Conservation (phyloP, 2,797 vertebrate species). For the Gorsachius magnificus region DNA sequence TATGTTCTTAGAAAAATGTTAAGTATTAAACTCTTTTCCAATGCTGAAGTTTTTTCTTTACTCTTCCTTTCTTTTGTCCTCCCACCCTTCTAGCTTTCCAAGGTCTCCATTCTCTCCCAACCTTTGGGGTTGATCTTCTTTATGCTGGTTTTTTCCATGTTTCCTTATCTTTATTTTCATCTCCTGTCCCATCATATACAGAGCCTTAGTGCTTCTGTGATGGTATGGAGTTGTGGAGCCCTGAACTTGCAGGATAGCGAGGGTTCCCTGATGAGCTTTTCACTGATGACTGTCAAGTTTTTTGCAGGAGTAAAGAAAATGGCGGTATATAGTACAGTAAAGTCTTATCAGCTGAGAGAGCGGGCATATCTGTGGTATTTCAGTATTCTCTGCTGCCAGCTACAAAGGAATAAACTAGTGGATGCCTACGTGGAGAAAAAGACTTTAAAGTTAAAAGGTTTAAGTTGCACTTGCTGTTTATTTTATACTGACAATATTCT, state of each 20-base stretch:
- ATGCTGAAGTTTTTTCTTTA: not conserved
- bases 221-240: not conserved
- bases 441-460: slow-evolving; percentile 12
- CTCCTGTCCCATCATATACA: not conserved
- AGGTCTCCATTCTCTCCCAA: not conserved
- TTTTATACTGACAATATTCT: not conserved
- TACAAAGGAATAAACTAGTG: slow-evolving; percentile 18
- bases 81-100: not conserved
- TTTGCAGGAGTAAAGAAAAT: not conserved
- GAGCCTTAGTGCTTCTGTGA: not conserved
- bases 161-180: not conserved
- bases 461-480: slow-evolving; percentile 8
- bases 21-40: not conserved
- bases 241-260: not conserved
- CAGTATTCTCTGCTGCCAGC: not conserved
- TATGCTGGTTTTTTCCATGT: fast-evolving
- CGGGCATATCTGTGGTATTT: not conserved
- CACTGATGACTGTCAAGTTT: not conserved
- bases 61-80: not conserved
- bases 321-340: not conserved
- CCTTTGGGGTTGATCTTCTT: not conserved
- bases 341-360: not conserved
- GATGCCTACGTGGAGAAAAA: not conserved
- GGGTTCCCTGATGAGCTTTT: not conserved
- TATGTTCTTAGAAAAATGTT: not conserved